phyloP scores from a whole-genome alignment of 1,140 invertebrate species.

The Leptopilina clavipes region DNA sequence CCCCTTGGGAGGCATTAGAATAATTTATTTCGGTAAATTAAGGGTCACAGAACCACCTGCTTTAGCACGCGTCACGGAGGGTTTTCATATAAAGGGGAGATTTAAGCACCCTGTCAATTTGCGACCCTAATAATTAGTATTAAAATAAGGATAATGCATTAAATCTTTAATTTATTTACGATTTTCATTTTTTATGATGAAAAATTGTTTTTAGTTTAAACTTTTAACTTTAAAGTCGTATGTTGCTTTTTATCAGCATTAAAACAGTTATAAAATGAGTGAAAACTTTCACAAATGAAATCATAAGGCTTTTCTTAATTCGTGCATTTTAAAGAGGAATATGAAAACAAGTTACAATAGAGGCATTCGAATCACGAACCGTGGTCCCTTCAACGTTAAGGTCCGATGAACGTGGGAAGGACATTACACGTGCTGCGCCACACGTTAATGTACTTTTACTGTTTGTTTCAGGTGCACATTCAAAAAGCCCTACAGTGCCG shows the following conservation, averaged over 20 bases:
- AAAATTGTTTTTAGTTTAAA: no score
- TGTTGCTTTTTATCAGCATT: no score
- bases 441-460: conserved; percentile 18
- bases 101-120: conserved; percentile 3
- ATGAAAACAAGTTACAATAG: conserved; percentile 23
- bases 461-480: background rate
- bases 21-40: background rate
- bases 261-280: no score
- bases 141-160: background rate
- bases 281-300: no score
- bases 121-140: background rate
- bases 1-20: no score
- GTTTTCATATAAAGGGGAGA: background rate
- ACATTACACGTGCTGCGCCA: conserved; percentile 29
- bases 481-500: background rate
- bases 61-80: background rate
- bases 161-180: no score
- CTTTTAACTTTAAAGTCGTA: no score
- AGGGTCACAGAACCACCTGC: background rate
- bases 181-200: no score
- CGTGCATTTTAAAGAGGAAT: background rate
- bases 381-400: conserved; percentile 26
- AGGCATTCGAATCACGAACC: conserved; percentile 32
- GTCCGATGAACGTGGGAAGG: conserved; percentile 21
- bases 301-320: no score